Base-by-base conservation (phyloP, 2,113 vertebrate species). In the Strix aluco region DNA sequence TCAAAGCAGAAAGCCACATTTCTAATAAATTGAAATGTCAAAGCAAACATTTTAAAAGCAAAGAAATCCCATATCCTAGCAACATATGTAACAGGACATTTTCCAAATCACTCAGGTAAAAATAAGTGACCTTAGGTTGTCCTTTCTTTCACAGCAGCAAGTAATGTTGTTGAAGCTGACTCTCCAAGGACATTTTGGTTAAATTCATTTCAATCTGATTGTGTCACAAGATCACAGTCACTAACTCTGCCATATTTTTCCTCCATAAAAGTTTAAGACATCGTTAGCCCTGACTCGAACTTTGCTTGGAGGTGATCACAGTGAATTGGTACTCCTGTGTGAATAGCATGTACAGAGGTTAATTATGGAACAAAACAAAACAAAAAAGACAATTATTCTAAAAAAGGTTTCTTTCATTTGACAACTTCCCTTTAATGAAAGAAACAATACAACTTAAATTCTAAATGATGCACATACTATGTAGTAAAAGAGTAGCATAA, bases 201-300 rank as follows among this genome's bases (percentile, higher is more conserved):
- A 80, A 86, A 36, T 86, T 91, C 58, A 34, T 69, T 92, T 94
- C 83, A 72, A 79, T 82, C 61, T 81, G 52, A 66, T 79, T 94
- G 58, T 92, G 52, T 90, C 89, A 82, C 46, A 93, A 91, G 74
- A 82, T 94, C 72, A 91, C 49, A 88, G 79, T n/a, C 72, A 73
- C 73, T 87, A 88, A 65, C 71, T 67, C 58, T 83, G n/a, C 57
- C 40, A 25, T 81, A 92, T 79, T 91, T 94, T 91, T 77, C 32
- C 20, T 82, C 70, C 13, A 71, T 93, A 87, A 91, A 96, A 72
- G 29, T 92, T 91, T 87, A 96, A 96, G 82, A 77, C 26, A 47
- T 88, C 63, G 1, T 97, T 96, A 96, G 70, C 74, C 74, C 66
- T 27, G 18, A 42, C 67, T 91, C 21, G 40, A 95, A 85, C 84